Evolutionary conservation across 2,797 vertebrate genomes (phyloP).

Genomic region (Zenarchopterus dispar): DNA sequence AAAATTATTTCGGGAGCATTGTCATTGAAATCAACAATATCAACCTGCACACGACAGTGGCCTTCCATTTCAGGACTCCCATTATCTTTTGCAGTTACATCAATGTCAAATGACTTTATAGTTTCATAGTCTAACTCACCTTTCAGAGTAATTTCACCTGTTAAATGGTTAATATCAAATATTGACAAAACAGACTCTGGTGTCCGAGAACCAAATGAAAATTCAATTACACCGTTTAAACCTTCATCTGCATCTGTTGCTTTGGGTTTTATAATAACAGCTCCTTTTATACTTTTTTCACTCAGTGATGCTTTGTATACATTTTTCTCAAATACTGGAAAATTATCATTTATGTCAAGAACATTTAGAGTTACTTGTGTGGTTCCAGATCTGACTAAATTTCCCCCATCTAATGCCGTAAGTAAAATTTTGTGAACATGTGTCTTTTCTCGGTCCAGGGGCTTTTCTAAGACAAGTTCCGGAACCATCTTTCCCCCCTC

Average conservation of each 20-base stretch:
- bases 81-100: conserved; percentile 71
- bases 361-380: conserved; percentile 65
- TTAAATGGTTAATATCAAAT: conserved; percentile 62
- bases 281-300: conserved; percentile 51
- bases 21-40: conserved; percentile 73
- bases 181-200: conserved; percentile 40
- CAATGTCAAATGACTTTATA: conserved; percentile 51
- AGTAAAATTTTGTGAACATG: conserved; percentile 61
- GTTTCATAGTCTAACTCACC: conserved; percentile 76
- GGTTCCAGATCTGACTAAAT: conserved; percentile 63
- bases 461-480: conserved; percentile 71
- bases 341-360: conserved; percentile 70
- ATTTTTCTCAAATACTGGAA: conserved; percentile 66
- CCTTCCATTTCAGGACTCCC: conserved; percentile 75
- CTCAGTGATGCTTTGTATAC: conserved; percentile 61
- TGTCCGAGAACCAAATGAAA: conserved; percentile 61
- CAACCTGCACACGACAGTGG: conserved; percentile 67
- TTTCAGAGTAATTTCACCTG: conserved; percentile 66
- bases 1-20: conserved; percentile 74
- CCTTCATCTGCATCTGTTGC: conserved; percentile 73
- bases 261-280: conserved; percentile 49
- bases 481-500: conserved; percentile 49
- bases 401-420: conserved; percentile 74
- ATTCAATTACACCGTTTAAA: conserved; percentile 65
- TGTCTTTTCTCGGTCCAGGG: conserved; percentile 69